Evolutionary conservation across 2,797 vertebrate species (phyloP).

Genomic region (Falco cherrug): DNA sequence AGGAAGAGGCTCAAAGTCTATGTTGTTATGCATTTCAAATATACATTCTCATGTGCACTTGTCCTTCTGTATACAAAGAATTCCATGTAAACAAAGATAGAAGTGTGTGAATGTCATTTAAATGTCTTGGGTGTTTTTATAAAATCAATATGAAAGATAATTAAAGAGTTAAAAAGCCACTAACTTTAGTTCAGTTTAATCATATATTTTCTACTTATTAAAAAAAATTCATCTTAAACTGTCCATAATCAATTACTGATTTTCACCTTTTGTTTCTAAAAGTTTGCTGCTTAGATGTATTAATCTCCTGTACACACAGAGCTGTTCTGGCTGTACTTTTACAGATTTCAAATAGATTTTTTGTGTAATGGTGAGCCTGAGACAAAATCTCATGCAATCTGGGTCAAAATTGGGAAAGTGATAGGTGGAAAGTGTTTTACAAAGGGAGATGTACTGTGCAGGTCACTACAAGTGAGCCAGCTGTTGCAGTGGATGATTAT

Average conservation of each 20-base stretch:
- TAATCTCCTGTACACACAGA: neutral
- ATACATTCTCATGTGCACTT: neutral
- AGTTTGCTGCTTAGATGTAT: neutral
- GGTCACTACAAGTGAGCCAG: neutral
- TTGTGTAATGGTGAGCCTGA: neutral
- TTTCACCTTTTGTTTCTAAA: neutral
- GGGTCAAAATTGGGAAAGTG: neutral
- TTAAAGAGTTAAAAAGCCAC: neutral
- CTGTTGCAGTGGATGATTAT: neutral
- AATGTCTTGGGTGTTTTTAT: neutral
- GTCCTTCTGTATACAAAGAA: neutral
- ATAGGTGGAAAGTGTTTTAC: neutral
- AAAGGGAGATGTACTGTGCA: neutral
- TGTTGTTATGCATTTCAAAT: neutral
- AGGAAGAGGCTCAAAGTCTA: neutral
- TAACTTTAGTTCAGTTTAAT: neutral
- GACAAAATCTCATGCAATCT: neutral
- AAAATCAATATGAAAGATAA: neutral
- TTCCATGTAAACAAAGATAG: neutral
- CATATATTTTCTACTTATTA: neutral
- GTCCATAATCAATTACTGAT: neutral
- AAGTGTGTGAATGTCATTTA: neutral
- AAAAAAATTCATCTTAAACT: neutral
- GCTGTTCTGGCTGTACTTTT: neutral
- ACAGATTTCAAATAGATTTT: neutral